Evolutionary conservation across 2,797 vertebrate species (phyloP), one percentile per base, ranked within the genome.

Genomic region (Myripristis jacobus): DNA sequence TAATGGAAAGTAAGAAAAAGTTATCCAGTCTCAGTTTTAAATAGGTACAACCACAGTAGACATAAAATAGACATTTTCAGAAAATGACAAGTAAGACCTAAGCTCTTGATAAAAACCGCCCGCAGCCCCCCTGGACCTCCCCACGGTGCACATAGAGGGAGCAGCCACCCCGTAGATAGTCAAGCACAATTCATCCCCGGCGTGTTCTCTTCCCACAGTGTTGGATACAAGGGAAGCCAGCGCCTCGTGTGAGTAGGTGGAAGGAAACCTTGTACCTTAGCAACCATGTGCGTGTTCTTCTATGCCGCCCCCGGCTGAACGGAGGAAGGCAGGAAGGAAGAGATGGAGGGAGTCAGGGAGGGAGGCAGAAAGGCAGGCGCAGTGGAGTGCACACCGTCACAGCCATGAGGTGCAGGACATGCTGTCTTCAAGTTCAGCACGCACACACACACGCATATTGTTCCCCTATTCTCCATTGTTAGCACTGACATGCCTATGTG

Each of bases 201-300:
- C 89, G 90, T 87, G 87, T 77, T 91, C 84, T 90, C 92, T 87
- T 90, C 92, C 88, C 87, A 92, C 91, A 78, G 69, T 81, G 82
- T 80, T 90, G 83, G 88, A 87, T 87, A 83, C 89, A 91, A 92
- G 92, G 91, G 93, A 94, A 92, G 89, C 91, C 92, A 92, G 88
- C 88, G 87, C 87, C 75, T 87, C 70, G 81, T 87, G 84, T 92
- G 92, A 88, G 94, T 93, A 93, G 93, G 93, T 91, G 92, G 92
- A 89, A 93, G 92, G 91, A 93, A 94, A 94, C 92, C 92, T 93
- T 94, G 91, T 93, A 91, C 91, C 92, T 92, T 94, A 92, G 93
- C 93, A 94, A 94, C 93, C 80, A 91, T 90, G 88, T 88, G 85
- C 88, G 88, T 92, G 89, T 92, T 91, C 91, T 88, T 88, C 88